Evolutionary conservation across 2,888 invertebrate genomes (phyloP), one percentile per base, ranked within the genome.

Genomic region (Agrotis ipsilon): DNA sequence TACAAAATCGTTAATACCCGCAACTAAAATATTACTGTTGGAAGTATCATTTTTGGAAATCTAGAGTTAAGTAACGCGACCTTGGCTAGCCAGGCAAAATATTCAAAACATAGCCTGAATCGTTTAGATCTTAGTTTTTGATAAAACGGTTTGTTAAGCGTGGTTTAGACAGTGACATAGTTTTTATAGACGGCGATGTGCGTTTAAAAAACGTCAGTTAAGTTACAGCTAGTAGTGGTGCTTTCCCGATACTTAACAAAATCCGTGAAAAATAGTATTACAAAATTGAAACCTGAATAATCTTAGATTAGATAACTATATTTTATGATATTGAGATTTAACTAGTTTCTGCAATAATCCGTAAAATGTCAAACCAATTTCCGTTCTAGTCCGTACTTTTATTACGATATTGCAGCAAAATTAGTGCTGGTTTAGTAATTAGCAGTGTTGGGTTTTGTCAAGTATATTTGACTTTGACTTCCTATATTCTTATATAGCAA

Each of bases 11-110:
- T 74, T 81, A 83, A 84, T 80, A 77, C 61, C 67, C 75, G 67
- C 80, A 70, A 73, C 78, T 78, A 78, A 82, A 79, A 68, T 80
- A 75, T 68, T 52, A 55, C 72, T 62, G 63, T 55, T 27, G 16
- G 69, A 52, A 32, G 68, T 83, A 86, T 86, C 80, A 79, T 78
- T 74, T 86, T 87, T 86, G 68, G 84, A 81, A 87, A 88, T 87
- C 77, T 79, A 69, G 67, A 79, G 70, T 86, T 83, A 78, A 80
- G 88, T 84, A 88, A 88, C 68, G 69, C 59, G 70, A 81, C 88
- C 88, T 88, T 88, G 84, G 64, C 7, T 45, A 27, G 60, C 58
- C 52, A 69, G 58, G 43, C 49, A 51, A 76, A 73, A 75, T 82
- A 79, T 80, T 81, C 68, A 72, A 78, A 78, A 80, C 71, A 80